Conservation (phyloP, 2,113 vertebrate genomes). For the Ictidomys tridecemlineatus region DNA sequence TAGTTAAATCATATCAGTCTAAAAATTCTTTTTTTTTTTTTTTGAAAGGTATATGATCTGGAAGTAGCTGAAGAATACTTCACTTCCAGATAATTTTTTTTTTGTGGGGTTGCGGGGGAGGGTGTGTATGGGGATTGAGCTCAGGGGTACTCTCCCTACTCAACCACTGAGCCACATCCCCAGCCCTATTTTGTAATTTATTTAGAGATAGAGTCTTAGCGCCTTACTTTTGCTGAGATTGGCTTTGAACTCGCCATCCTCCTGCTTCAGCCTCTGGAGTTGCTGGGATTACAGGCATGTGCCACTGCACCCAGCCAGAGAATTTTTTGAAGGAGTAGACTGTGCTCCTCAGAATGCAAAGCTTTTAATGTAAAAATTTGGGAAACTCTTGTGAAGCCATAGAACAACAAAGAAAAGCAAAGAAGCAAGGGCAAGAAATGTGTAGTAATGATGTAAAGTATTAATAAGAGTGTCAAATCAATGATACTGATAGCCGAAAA, state of each 20-base stretch:
- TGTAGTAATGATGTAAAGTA: background rate
- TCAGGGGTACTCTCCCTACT: too few relatives aligned
- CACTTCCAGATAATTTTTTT: slow-evolving; percentile 12
- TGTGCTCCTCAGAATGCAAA: too few relatives aligned
- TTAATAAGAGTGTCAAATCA: background rate
- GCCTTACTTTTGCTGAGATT: too few relatives aligned
- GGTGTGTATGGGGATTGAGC: too few relatives aligned
- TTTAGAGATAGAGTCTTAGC: too few relatives aligned
- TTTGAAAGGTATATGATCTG: slow-evolving; percentile 24
- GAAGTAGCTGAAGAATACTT: slow-evolving; percentile 32
- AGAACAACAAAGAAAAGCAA: slow-evolving; percentile 32
- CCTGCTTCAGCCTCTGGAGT: too few relatives aligned
- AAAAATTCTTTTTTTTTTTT: slow-evolving; percentile 52
- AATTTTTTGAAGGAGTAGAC: background rate
- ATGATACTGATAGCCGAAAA: background rate
- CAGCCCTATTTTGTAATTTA: too few relatives aligned
- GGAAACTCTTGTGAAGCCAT: background rate
- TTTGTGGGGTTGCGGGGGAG: too few relatives aligned
- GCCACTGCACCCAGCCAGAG: too few relatives aligned
- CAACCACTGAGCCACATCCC: too few relatives aligned
- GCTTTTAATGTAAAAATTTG: background rate
- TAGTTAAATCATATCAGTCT: background rate
- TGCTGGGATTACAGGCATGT: too few relatives aligned
- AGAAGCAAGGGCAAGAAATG: background rate
- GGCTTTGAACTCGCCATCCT: too few relatives aligned